Base-by-base conservation (phyloP, 1,140 invertebrate genomes). In the Diprion similis region DNA sequence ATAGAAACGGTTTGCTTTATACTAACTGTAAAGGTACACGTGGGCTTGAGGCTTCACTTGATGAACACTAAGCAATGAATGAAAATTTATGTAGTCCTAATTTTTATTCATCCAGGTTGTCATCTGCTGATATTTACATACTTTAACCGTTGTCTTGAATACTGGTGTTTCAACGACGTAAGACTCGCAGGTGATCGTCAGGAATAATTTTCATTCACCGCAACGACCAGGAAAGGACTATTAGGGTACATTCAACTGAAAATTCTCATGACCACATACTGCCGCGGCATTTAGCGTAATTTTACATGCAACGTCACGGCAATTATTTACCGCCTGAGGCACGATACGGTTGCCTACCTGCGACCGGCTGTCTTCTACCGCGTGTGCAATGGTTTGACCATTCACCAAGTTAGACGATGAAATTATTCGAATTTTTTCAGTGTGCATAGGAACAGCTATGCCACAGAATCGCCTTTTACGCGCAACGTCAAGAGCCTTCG, bases 301-400 rank as follows among this genome's bases (percentile, higher is more conserved):
- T 59, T 59, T 59, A 59, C n/a, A 59, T 59, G 51, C 51, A 17
- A 17, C 51, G 51, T 59, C 51, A 59, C 51, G 51, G 51, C 51
- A 59, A 59, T 59, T 59, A 59, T 9, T 17, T 59, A 8, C 51
- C 51, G n/a, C 51, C 51, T 59, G 51, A 59, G 51, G 51, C 51
- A 17, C n/a, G n/a, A 59, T 59, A 59, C n/a, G 51, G 11, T 59
- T 59, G 51, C 51, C 51, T 59, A 59, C 51, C 51, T 59, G 11
- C n/a, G 51, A 59, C n/a, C n/a, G n/a, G 51, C 51, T 59, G n/a
- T 59, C 51, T 59, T 17, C 11, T 17, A 59, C 51, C 51, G 51
- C 6, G n/a, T 17, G 51, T 59, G n/a, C 51, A 6, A 8, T 59
- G 51, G n/a, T 8, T 59, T 59, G n/a, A 59, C 51, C n/a, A 17